Base-by-base conservation (phyloP, 1,140 invertebrate species). In the Hypsibius dujardini region DNA sequence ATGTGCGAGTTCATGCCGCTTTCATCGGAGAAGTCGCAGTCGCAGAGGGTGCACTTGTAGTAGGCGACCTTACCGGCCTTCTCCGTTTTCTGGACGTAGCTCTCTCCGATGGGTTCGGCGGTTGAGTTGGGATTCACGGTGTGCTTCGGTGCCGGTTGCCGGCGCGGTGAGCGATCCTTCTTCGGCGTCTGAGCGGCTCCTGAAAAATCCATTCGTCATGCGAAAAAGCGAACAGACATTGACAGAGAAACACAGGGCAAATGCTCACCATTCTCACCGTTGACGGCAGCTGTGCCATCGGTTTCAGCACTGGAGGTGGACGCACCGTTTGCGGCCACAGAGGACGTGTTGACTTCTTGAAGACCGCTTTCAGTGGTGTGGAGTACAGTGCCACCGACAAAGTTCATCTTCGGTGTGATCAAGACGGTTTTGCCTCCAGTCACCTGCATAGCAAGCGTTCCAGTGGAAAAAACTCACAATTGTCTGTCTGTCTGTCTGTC, bases 1-100 rank as follows among this genome's bases (percentile, higher is more conserved):
- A 97, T 93, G 80, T 98, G 95, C 93, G 98, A 96, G 79, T 97
- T 92, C 83, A 98, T 98, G 74, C 95, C 95, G 83, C 96, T 96
- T 7, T 93, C 93, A 84, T 98, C 95, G 80, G 95, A 97, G 81
- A 98, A 98, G 75, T 92, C 89, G 80, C 95, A 98, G 79, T 98
- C 94, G 81, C 95, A 98, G 1, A 98, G 83, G 81, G 97, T 98
- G 80, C 95, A 98, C 80, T 94, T 94, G 79, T 96, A 98, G 78
- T 88, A 91, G 72, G 95, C 86, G 59, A 90, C 80, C 80, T 87
- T 88, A 7, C 88, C 86, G 82, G 73, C 46, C 14, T 70, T 47
- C 3, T 71, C 56, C 14, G n/a, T 46, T n/a, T 72, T 74, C 40
- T 70, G 70, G 40, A 56, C 47, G 12, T 71, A 47, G n/a, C 47